These are phyloP conservation scores for Pomatostomus ruficeps DNA, from an alignment of 2,113 vertebrate genomes.

Conservation along the genomic window DNA sequence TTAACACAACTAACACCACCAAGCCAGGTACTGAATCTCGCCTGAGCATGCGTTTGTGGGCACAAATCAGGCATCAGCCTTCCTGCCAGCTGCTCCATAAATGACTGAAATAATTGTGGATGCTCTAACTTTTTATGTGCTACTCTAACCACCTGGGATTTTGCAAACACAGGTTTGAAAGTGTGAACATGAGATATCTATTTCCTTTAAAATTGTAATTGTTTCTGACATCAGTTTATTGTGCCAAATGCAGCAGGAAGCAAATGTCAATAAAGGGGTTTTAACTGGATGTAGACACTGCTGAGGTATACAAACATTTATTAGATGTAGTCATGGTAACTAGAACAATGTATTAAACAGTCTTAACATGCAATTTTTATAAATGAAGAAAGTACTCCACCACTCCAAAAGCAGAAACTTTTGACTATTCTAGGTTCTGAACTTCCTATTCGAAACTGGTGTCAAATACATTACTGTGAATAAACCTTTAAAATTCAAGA, in stretches of 20 bases:
- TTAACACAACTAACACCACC: not conserved
- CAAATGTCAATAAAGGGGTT: constrained; percentile 13
- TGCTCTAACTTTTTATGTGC: not conserved
- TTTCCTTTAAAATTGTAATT: constrained; percentile 43
- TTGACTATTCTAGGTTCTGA: not conserved
- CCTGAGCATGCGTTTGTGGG: not conserved
- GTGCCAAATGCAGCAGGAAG: constrained; percentile 41
- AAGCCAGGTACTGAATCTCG: accelerated
- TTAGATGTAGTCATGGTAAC: constrained; percentile 59
- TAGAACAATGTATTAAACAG: constrained; percentile 37
- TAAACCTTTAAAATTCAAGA: not conserved
- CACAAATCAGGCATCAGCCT: not conserved
- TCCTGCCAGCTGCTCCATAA: not conserved
- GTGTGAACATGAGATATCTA: constrained; percentile 32
- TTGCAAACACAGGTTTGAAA: constrained; percentile 14
- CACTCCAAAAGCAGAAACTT: not conserved
- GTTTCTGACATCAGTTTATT: constrained; percentile 33
- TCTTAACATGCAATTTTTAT: not conserved
- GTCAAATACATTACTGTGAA: not conserved
- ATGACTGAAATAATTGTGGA: not conserved
- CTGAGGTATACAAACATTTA: constrained; percentile 40
- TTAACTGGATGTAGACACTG: constrained; percentile 31
- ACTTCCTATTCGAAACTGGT: not conserved
- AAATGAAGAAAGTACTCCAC: not conserved
- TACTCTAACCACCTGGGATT: constrained; percentile 6